Base-by-base conservation (phyloP, 2,797 vertebrate genomes). In the Chanos chanos region DNA sequence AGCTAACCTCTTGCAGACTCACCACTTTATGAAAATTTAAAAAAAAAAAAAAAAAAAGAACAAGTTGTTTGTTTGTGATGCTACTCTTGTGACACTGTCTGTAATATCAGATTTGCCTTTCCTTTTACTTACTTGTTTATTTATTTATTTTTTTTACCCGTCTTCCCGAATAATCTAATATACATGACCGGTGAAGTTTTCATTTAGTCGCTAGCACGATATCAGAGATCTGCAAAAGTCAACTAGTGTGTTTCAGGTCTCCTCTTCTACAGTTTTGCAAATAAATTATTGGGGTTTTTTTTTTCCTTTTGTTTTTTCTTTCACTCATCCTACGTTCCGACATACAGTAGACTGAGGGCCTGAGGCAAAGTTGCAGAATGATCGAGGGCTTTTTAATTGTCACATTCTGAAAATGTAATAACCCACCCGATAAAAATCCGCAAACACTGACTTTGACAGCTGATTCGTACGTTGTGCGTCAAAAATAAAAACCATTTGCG, bases 391-490 rank as follows among this genome's bases (percentile, higher is more conserved):
- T 86, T 89, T 87, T 86, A 87, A 87, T 84, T 88, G 87, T 85
- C 86, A 83, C 78, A 77, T 84, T 85, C 74, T 86, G 55, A 40
- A 83, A 86, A 89, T 83, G 84, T 81, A 88, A 89, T 87, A 88
- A 87, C 82, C 78, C 81, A 82, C 72, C 68, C 80, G 85, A 87
- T 89, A 87, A 88, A 86, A 89, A 89, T 89, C 88, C 86, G 87
- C 85, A 84, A 87, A 87, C 81, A 84, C 72, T 69, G 77, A 60
- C 77, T 81, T 81, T 79, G 83, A 89, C 81, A 77, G 78, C 75
- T 78, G 80, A 85, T 86, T 86, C 82, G 79, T 80, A 85, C 82
- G 85, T 82, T 80, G 83, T 80, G 76, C 79, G 80, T 83, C 71
- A 77, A 76, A 79, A 74, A 68, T 44, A 61, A 55, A 67, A 71